Evolutionary conservation across 2,888 invertebrate genomes (phyloP), one percentile per base, ranked within the genome.

Genomic region (Pyrrhopygopsis socrates): DNA sequence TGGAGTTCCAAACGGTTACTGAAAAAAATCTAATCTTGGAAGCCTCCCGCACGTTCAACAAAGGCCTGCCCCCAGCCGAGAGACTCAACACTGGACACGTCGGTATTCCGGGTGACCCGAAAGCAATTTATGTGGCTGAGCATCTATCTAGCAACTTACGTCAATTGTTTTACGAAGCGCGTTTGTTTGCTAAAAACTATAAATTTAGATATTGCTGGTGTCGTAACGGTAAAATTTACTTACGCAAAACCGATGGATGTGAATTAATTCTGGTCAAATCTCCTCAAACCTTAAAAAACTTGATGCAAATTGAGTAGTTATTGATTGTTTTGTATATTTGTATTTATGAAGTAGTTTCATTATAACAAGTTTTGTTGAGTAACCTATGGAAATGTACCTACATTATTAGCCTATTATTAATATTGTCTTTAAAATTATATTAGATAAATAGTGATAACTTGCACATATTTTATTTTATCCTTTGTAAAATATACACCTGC

Each of bases 121-220:
- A 77, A 67, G 29, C 77, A 20, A 54, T 77, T 50, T 77, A 77
- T 30, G 50, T 77, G 3, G 77, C 20, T 1, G 67, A 77, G 24
- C 34, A 67, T 20, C n/a, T 77, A 20, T 45, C 77, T 22, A 34
- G 18, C 9, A 67, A 9, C 34, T 2, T 30, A 9, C 50, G 67
- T 50, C 65, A 67, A n/a, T n/a, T 77, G 22, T 77, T 50, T 11
- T 77, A 67, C 22, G 67, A 77, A 30, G 22, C 77, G 2, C 63
- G 77, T 9, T 15, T 29, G 20, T 67, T 77, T 24, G 54, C 77
- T 8, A 77, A 34, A 54, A 77, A 77, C 11, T 34, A 77, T 45
- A 67, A 77, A 5, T 76, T 45, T 65, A 76, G n/a, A 18, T 77
- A 24, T 20, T 77, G 77, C 15, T 77, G 77, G 77, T 77, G 38